Conservation (phyloP, 1,140 invertebrate species). For the Pectinophora gossypiella region DNA sequence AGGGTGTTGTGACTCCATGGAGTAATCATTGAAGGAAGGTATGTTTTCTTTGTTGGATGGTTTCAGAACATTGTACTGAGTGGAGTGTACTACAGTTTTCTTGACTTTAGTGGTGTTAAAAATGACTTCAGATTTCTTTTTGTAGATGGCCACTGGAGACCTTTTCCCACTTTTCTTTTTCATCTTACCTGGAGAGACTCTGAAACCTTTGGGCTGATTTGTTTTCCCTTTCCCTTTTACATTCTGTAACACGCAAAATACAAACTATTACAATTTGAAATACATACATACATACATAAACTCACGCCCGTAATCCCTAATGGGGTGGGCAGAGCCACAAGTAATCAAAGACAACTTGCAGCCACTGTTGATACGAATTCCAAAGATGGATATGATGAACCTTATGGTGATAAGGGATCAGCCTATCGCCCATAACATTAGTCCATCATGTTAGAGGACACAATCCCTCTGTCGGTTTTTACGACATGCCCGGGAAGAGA, state of each 20-base stretch:
- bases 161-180: slow-evolving; percentile 52
- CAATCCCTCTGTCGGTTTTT: too few species aligned
- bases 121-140: slow-evolving; percentile 49
- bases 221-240: slow-evolving; percentile 46
- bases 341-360: too few species aligned
- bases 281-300: too few species aligned
- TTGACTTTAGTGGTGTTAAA: slow-evolving; percentile 44
- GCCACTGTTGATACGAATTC: too few species aligned
- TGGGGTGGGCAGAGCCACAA: too few species aligned
- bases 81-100: slow-evolving; percentile 38
- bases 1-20: slow-evolving; percentile 22
- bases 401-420: too few species aligned
- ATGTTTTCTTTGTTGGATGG: slow-evolving; percentile 41
- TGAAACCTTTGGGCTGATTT: slow-evolving; percentile 42
- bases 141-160: slow-evolving; percentile 50
- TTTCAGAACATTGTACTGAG: slow-evolving; percentile 36
- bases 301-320: too few species aligned
- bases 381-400: too few species aligned
- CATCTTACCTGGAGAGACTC: slow-evolving; percentile 58
- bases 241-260: slow-evolving; percentile 38
- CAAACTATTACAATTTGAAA: not conserved
- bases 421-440: too few species aligned
- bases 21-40: slow-evolving; percentile 26
- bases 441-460: too few species aligned
- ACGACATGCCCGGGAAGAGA: too few species aligned